A percentile compares a stretch with the other conserved stretches of the same genome.
phyloP scores from a whole-genome alignment of 2,113 vertebrate species.

The Tauraco erythrolophus region DNA sequence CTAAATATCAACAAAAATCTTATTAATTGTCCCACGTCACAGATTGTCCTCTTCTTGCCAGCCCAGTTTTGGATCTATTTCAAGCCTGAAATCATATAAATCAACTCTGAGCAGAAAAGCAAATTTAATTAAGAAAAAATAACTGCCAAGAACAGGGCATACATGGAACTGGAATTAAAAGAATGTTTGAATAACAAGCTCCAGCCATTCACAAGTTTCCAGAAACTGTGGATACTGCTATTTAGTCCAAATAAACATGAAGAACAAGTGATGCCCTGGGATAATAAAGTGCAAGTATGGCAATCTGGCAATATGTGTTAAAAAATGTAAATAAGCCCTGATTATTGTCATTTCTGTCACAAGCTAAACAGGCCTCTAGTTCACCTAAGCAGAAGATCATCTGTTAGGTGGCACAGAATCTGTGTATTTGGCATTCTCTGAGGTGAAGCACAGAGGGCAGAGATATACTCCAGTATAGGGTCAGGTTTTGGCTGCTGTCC shows the following conservation, averaged over 20 bases:
- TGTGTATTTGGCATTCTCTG: not conserved
- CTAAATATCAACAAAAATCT: not conserved
- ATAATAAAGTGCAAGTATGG: not conserved
- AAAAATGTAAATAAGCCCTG: not conserved
- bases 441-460: not conserved
- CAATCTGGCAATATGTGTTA: not conserved
- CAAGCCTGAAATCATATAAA: not conserved
- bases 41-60: not conserved
- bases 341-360: not conserved
- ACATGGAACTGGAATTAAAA: not conserved
- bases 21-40: not conserved
- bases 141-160: not conserved
- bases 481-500: not conserved
- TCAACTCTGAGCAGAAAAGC: not conserved
- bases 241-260: not conserved
- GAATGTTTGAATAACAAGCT: not conserved
- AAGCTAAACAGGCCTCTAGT: not conserved
- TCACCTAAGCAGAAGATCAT: not conserved
- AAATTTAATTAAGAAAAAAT: not conserved
- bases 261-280: not conserved
- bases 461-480: not conserved
- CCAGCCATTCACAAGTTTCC: not conserved
- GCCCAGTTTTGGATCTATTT: not conserved
- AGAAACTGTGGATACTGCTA: not conserved
- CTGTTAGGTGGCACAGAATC: not conserved